A percentile compares a stretch with the other conserved stretches of the same genome.
Evolutionary conservation across 2,888 invertebrate genomes (phyloP).

Genomic region (Lottia gigantea): DNA sequence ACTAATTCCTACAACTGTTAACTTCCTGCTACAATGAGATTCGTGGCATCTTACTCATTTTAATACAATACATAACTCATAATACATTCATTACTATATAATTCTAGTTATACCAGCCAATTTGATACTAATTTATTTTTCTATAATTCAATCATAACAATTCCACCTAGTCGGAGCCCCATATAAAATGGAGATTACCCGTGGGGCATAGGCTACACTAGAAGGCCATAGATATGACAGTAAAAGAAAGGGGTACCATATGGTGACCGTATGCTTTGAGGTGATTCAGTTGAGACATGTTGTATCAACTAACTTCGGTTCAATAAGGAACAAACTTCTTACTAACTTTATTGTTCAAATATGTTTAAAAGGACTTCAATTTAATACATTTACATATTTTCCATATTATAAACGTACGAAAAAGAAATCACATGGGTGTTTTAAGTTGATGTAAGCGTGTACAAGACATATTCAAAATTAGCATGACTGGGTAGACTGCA

Average conservation of each 20-base stretch:
- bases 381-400: too few relatives aligned
- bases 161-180: neutral
- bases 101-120: neutral
- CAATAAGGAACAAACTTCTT: slow-evolving; percentile 9
- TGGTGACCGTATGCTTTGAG: neutral
- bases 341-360: slow-evolving; percentile 1
- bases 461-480: too few relatives aligned
- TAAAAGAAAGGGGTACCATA: neutral
- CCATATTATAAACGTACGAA: too few relatives aligned
- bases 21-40: too few relatives aligned
- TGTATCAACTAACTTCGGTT: neutral
- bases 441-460: too few relatives aligned
- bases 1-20: too few relatives aligned
- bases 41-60: too few relatives aligned
- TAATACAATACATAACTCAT: too few relatives aligned
- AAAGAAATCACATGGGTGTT: too few relatives aligned
- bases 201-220: neutral
- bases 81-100: too few relatives aligned
- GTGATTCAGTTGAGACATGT: slow-evolving; percentile 2
- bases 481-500: too few relatives aligned
- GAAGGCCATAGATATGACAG: neutral
- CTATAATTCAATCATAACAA: neutral
- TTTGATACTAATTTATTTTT: neutral
- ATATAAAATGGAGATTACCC: neutral
- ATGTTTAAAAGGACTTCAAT: neutral